phyloP scores from a whole-genome alignment of 1,140 invertebrate genomes.

The Tetragonula clypearis region DNA sequence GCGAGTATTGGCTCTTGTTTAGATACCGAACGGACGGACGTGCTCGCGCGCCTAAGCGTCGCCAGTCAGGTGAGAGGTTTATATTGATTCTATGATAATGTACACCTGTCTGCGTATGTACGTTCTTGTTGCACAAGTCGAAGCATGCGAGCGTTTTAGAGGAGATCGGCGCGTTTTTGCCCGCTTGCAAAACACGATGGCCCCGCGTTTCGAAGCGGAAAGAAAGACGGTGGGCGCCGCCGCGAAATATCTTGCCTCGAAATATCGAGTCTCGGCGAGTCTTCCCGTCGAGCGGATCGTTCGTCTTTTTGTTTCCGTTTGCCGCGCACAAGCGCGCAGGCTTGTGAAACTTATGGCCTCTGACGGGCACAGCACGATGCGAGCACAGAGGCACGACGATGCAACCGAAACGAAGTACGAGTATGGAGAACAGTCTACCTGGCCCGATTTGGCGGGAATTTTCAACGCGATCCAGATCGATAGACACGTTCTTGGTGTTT shows the following conservation, averaged over 20 bases:
- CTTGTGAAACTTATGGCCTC: neutral
- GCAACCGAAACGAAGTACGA: neutral
- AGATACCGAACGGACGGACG: neutral
- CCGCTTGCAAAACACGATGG: neutral
- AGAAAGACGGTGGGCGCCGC: neutral
- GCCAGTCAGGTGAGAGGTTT: constrained; percentile 20
- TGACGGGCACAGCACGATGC: neutral
- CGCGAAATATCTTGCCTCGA: neutral
- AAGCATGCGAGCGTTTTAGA: neutral
- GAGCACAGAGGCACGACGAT: neutral
- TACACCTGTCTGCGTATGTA: neutral
- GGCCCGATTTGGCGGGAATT: neutral
- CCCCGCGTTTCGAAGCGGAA: neutral
- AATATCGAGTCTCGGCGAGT: neutral
- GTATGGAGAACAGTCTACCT: neutral
- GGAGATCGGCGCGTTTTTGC: neutral
- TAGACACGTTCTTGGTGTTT: neutral
- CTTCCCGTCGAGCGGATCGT: no score
- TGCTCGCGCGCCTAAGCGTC: neutral
- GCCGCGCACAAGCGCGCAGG: neutral
- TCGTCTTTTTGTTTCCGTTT: neutral
- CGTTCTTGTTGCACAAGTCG: constrained; percentile 10
- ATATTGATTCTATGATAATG: neutral
- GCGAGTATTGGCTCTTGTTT: neutral
- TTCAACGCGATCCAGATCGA: neutral